Conservation (phyloP, 2,888 invertebrate species). For the Penaeus monodon region DNA sequence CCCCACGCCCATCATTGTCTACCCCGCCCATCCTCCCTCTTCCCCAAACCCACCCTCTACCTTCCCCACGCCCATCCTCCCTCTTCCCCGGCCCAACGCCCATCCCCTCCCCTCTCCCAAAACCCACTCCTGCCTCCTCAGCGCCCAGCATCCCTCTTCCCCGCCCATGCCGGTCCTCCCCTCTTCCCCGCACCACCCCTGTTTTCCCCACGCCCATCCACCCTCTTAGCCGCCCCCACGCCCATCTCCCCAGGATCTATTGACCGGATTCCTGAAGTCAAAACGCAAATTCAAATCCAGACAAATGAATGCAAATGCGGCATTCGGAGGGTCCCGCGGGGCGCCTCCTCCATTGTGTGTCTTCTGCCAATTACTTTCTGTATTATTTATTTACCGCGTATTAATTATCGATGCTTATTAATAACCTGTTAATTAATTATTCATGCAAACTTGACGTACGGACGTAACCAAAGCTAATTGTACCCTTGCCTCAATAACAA, state of each 20-base stretch:
- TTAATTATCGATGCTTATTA: constrained; percentile 44
- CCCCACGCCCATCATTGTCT: no score
- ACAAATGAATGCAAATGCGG: constrained; percentile 59
- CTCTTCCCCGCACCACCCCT: no score
- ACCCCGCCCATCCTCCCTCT: no score
- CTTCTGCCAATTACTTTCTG: constrained; percentile 46
- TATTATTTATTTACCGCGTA: constrained; percentile 40
- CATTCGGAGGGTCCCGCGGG: constrained; percentile 33
- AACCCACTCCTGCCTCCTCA: no score
- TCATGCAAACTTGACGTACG: constrained; percentile 29
- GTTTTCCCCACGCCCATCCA: neutral
- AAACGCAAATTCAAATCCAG: constrained; percentile 57
- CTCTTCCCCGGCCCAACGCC: no score
- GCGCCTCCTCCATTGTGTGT: constrained; percentile 39
- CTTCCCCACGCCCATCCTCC: no score
- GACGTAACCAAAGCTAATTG: constrained; percentile 38
- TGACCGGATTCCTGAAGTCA: constrained; percentile 52
- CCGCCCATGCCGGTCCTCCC: no score
- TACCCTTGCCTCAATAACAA: constrained; percentile 35
- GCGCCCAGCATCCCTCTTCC: no score
- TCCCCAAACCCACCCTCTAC: no score
- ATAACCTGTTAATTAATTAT: constrained; percentile 40
- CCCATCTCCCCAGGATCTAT: constrained; percentile 25
- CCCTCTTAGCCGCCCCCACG: no score
- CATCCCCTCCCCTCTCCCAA: no score